Percentiles rank a stretch among this genome's conserved stretches.
These are phyloP conservation scores for Timema cristinae DNA, from an alignment of 2,888 invertebrate species.

Conservation along the genomic window DNA sequence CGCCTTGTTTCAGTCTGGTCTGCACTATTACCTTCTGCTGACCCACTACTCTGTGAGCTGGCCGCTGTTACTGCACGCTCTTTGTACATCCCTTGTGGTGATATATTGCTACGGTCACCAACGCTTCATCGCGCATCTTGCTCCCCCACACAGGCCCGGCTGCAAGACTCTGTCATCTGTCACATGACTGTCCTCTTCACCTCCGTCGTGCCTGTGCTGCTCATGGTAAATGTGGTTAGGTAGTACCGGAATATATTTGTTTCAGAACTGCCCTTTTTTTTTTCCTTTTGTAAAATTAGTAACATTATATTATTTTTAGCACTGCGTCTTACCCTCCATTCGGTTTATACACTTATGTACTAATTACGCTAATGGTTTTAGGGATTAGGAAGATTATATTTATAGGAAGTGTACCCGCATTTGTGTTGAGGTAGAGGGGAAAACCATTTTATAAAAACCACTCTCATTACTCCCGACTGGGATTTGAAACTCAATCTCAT, in stretches of 20 bases:
- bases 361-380: too few relatives aligned
- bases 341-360: too few relatives aligned
- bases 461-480: too few relatives aligned
- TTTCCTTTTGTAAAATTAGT: too few relatives aligned
- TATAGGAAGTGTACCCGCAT: too few relatives aligned
- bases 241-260: neutral
- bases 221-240: conserved; percentile 8
- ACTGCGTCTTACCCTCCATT: too few relatives aligned
- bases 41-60: conserved; percentile 16
- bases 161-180: neutral
- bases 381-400: too few relatives aligned
- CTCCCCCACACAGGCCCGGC: neutral
- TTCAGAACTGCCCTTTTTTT: neutral
- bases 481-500: too few relatives aligned
- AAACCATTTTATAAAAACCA: too few relatives aligned
- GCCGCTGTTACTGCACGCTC: conserved; percentile 15
- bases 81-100: neutral
- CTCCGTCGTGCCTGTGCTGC: conserved; percentile 9
- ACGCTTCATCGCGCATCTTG: conserved; percentile 3
- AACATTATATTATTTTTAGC: too few relatives aligned
- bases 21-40: conserved; percentile 14
- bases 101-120: conserved; percentile 17
- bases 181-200: conserved; percentile 14
- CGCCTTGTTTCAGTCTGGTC: conserved; percentile 12
- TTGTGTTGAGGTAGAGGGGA: too few relatives aligned